Percentiles rank a stretch among this genome's conserved stretches.
These are phyloP conservation scores for Quadroppia sp. DNA, from an alignment of 2,888 invertebrate species.

Conservation along the genomic window DNA sequence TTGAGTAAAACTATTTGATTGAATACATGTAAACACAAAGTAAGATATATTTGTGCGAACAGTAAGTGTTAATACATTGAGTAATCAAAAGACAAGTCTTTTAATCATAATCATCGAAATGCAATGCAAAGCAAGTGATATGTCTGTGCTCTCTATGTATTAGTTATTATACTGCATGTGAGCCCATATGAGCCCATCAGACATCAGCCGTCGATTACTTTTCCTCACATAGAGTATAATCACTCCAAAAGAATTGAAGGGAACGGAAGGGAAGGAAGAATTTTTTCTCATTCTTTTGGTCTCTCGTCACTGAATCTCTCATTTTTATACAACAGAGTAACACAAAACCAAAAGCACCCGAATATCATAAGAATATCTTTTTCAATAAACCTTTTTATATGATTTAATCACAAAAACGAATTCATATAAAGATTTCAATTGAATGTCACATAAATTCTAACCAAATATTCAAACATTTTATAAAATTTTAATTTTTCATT, in stretches of 20 bases:
- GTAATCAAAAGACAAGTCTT: constrained; percentile 36
- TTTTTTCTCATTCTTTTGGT: constrained; percentile 24
- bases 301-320: constrained; percentile 15
- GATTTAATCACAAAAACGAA: constrained; percentile 19
- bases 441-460: too few species aligned
- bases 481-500: too few species aligned
- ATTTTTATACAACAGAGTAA: constrained; percentile 30
- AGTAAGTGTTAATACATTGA: constrained; percentile 33
- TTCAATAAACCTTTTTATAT: too few species aligned
- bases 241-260: constrained; percentile 15
- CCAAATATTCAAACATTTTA: too few species aligned
- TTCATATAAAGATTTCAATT: not conserved
- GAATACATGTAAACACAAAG: constrained; percentile 32
- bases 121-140: constrained; percentile 34
- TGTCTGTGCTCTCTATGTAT: not conserved
- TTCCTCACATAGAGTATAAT: not conserved
- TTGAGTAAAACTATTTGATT: constrained; percentile 29
- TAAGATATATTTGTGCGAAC: constrained; percentile 26
- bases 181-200: constrained; percentile 16
- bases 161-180: too few species aligned
- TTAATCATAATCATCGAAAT: constrained; percentile 31
- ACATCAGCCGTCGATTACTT: constrained; percentile 33
- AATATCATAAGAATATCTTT: too few species aligned
- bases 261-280: not conserved
- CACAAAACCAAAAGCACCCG: not conserved